A percentile compares a stretch with the other conserved stretches of the same genome.
phyloP scores from a whole-genome alignment of 2,113 vertebrate species.

The Embiotoca jacksoni region DNA sequence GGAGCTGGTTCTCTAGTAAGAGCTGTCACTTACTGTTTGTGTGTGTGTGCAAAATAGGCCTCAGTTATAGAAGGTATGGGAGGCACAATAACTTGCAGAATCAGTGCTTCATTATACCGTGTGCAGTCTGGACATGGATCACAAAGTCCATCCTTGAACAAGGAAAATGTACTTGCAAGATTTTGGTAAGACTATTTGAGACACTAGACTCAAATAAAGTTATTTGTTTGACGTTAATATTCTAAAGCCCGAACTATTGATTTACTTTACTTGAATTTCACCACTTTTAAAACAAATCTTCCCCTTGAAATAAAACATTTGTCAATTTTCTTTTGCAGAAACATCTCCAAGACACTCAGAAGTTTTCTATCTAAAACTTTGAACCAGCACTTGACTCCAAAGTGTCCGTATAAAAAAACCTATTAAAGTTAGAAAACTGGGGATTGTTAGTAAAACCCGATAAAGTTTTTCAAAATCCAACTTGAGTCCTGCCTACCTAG shows the following conservation, averaged over 20 bases:
- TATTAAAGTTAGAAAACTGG: background rate
- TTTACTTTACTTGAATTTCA: too few relatives aligned
- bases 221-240: background rate
- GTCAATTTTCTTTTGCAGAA: too few relatives aligned
- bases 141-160: constrained; percentile 1
- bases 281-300: too few relatives aligned
- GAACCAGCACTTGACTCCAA: too few relatives aligned
- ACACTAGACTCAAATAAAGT: background rate
- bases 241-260: too few relatives aligned
- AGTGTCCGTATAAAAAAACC: background rate
- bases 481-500: background rate
- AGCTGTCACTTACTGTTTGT: background rate
- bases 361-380: too few relatives aligned
- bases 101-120: background rate
- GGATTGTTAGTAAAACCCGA: background rate
- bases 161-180: background rate
- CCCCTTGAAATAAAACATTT: too few relatives aligned
- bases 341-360: too few relatives aligned
- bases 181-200: background rate
- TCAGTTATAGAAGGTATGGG: background rate
- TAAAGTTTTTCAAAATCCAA: background rate
- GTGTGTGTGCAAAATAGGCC: background rate
- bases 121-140: background rate
- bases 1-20: background rate
- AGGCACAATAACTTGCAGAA: constrained; percentile 1